Percentiles rank a stretch among this genome's conserved stretches.
Evolutionary conservation across 2,797 vertebrate species (phyloP).

Genomic region (Lepus townsendii): DNA sequence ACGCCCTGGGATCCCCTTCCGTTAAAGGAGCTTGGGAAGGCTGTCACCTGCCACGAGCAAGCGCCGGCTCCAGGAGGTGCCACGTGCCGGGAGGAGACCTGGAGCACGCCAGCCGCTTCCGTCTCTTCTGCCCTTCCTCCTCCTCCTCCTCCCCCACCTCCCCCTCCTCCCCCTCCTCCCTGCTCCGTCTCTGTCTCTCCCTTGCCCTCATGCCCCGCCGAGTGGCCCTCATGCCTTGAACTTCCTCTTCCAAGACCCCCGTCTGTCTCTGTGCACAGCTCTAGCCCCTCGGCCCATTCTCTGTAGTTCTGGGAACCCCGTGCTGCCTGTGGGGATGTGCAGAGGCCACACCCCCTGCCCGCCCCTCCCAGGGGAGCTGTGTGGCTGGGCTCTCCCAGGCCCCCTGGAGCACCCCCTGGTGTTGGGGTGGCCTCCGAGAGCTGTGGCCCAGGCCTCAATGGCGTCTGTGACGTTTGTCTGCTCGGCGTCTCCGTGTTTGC

Average conservation of each 20-base stretch:
- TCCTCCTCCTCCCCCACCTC: neutral
- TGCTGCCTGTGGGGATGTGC: no score
- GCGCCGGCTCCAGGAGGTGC: no score
- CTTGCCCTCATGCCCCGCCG: fast-evolving
- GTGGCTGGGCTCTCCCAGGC: neutral
- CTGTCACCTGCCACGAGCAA: no score
- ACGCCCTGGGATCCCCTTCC: fast-evolving
- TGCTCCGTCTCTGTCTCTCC: neutral
- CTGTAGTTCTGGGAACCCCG: neutral
- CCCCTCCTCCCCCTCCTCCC: no score
- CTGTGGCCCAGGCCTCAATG: neutral
- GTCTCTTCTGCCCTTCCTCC: no score
- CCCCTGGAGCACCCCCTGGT: fast-evolving
- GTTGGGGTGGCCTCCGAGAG: neutral
- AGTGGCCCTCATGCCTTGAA: no score
- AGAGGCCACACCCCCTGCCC: no score
- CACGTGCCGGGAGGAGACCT: no score
- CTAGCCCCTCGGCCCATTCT: neutral
- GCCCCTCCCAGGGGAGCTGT: neutral
- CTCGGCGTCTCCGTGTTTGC: neutral
- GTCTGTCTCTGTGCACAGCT: neutral
- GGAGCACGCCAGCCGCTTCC: fast-evolving
- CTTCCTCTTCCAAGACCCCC: neutral
- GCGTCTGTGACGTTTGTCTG: neutral
- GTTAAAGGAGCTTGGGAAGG: neutral